These are phyloP conservation scores for Lordiphosa clarofinis DNA, from an alignment of 1,140 invertebrate genomes.

Conservation along the genomic window DNA sequence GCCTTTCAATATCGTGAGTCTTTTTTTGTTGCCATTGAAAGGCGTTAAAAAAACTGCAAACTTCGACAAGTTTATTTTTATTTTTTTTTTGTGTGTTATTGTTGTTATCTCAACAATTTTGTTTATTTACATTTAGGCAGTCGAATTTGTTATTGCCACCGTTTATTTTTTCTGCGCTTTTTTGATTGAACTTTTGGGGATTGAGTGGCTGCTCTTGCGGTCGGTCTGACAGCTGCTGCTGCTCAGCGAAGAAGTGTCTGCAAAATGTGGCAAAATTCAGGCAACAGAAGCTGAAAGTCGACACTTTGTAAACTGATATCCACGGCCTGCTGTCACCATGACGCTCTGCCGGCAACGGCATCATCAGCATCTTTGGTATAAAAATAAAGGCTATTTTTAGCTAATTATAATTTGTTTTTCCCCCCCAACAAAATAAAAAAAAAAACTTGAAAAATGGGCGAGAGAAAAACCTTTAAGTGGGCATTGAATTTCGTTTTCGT, in stretches of 20 bases:
- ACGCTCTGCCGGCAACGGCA: conserved; percentile 5
- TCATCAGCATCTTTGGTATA: conserved; percentile 2
- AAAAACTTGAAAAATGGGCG: conserved; percentile 28
- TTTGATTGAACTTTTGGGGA: background rate
- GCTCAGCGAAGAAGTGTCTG: conserved; percentile 35
- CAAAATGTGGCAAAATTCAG: conserved; percentile 14
- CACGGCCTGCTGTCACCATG: conserved; percentile 34
- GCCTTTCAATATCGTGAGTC: no score
- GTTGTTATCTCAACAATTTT: conserved; percentile 12
- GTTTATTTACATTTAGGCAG: conserved; percentile 60
- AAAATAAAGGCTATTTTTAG: conserved; percentile 50
- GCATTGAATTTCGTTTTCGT: background rate
- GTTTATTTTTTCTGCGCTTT: conserved; percentile 26
- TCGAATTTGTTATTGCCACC: conserved; percentile 44
- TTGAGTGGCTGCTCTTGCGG: background rate
- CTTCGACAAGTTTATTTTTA: conserved; percentile 43
- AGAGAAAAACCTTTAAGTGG: conserved; percentile 2
- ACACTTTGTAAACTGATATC: conserved; percentile 58
- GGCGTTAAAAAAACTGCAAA: conserved; percentile 42
- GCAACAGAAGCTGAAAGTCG: conserved; percentile 19
- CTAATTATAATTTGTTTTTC: conserved; percentile 63
- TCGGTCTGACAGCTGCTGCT: conserved; percentile 30
- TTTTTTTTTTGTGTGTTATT: conserved; percentile 17
- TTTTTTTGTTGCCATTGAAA: conserved; percentile 37
- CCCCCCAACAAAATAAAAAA: conserved; percentile 1